A percentile compares a stretch with the other conserved stretches of the same genome.
Conservation (phyloP, 2,888 invertebrate genomes). For the Thyatira batis region DNA sequence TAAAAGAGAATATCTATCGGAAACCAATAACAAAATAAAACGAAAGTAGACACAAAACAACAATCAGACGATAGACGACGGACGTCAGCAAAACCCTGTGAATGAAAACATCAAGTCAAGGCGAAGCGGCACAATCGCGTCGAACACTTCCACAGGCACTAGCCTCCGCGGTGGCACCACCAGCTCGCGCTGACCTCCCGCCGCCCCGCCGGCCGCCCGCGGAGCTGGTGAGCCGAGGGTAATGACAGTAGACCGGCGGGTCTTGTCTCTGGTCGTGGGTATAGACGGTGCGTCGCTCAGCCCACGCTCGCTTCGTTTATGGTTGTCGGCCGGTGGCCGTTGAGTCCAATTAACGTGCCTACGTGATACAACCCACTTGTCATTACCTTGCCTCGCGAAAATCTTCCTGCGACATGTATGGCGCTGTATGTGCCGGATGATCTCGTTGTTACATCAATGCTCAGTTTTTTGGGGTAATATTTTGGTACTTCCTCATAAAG, state of each 20-base stretch:
- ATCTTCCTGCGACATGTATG: constrained; percentile 64
- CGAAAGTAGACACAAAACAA: constrained; percentile 53
- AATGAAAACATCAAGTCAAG: constrained; percentile 68
- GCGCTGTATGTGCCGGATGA: constrained; percentile 32
- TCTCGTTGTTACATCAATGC: constrained; percentile 23
- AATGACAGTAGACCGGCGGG: constrained; percentile 17
- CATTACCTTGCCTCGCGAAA: constrained; percentile 69
- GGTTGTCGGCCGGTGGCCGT: constrained; percentile 71
- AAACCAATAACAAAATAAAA: constrained; percentile 39
- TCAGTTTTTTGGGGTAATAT: constrained; percentile 22
- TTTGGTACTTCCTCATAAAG: constrained; percentile 11
- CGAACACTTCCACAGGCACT: constrained; percentile 53
- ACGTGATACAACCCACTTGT: constrained; percentile 76
- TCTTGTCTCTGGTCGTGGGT: constrained; percentile 46
- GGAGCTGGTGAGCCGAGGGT: constrained; percentile 10
- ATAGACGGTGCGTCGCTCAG: constrained; percentile 69
- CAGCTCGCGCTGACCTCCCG: constrained; percentile 41
- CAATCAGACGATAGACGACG: constrained; percentile 41
- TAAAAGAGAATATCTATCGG: constrained; percentile 17
- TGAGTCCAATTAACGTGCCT: constrained; percentile 78
- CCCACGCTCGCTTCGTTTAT: constrained; percentile 74
- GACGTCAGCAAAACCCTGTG: constrained; percentile 69
- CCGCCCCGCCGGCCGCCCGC: constrained; percentile 20
- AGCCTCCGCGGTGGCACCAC: constrained; percentile 35
- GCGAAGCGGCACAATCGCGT: constrained; percentile 58